Conservation (phyloP, 2,797 vertebrate species). For the Holocentrus rufus region DNA sequence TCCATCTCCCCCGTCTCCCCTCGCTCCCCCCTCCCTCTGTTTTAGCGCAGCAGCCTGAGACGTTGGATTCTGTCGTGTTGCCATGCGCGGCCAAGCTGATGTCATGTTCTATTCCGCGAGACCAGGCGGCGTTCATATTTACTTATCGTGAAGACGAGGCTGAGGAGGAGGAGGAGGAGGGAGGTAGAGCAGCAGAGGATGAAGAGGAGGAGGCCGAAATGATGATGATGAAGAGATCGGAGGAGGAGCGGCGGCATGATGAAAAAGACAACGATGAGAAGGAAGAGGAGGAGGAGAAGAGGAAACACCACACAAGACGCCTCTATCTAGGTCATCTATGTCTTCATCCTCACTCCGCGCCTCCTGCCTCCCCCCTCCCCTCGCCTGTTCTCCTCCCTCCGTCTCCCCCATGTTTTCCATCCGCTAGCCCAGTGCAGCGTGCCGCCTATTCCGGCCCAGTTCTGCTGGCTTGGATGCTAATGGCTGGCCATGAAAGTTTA, state of each 20-base stretch:
- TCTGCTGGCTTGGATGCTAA: conserved; percentile 68
- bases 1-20: not conserved
- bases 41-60: not conserved
- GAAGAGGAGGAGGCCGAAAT: not conserved
- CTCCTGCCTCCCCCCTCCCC: conserved; percentile 14
- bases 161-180: not conserved
- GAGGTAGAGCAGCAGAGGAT: conserved; percentile 6
- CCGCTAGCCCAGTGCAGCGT: conserved; percentile 18
- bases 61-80: not conserved
- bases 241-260: conserved; percentile 4
- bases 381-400: conserved; percentile 21
- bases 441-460: conserved; percentile 28
- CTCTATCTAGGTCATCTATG: conserved; percentile 69
- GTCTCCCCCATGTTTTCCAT: conserved; percentile 34
- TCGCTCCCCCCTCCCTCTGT: not conserved
- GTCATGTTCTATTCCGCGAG: conserved; percentile 24
- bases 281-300: conserved; percentile 33
- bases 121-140: conserved; percentile 10
- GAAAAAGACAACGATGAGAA: conserved; percentile 25
- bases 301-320: conserved; percentile 26
- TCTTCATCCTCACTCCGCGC: conserved; percentile 32
- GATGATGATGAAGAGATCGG: not conserved
- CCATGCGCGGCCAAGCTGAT: conserved; percentile 3
- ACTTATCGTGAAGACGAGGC: conserved; percentile 24
- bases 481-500: conserved; percentile 79